Percentiles rank a stretch among this genome's conserved stretches.
phyloP scores from a whole-genome alignment of 2,113 vertebrate species.

The Todiramphus saurophagus region DNA sequence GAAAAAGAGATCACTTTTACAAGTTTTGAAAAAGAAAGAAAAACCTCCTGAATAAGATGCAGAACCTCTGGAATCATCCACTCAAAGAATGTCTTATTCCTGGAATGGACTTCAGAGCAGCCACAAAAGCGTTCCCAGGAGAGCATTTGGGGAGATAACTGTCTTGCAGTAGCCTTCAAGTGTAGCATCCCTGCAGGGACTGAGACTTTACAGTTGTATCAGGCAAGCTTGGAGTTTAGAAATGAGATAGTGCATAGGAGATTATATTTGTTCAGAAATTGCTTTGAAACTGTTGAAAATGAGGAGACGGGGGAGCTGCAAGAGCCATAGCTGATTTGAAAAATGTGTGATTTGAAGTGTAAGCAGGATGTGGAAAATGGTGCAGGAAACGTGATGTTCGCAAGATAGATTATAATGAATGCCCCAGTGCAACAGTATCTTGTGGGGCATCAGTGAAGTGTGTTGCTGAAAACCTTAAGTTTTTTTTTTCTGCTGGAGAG shows the following conservation, averaged over 20 bases:
- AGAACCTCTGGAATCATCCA: neutral
- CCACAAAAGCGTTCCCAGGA: neutral
- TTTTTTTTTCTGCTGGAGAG: neutral
- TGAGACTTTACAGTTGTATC: neutral
- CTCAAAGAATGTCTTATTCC: neutral
- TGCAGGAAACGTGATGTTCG: neutral
- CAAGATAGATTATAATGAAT: neutral
- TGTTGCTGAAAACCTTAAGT: neutral
- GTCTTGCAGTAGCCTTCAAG: neutral
- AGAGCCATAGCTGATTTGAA: neutral
- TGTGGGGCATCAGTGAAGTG: neutral
- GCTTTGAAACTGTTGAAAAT: neutral
- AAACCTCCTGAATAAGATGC: neutral
- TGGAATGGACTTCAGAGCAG: neutral
- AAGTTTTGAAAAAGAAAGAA: neutral
- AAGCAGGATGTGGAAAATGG: conserved; percentile 32
- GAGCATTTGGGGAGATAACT: neutral
- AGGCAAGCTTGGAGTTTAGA: neutral
- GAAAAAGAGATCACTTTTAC: neutral
- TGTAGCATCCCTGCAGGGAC: neutral
- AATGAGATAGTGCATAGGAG: neutral
- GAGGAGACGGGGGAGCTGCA: neutral
- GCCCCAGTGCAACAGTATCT: neutral
- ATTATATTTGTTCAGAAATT: neutral
- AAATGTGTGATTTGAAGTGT: neutral